Evolutionary conservation across 1,140 invertebrate species (phyloP), one percentile per base, ranked within the genome.

Genomic region (Cyclina sinensis): DNA sequence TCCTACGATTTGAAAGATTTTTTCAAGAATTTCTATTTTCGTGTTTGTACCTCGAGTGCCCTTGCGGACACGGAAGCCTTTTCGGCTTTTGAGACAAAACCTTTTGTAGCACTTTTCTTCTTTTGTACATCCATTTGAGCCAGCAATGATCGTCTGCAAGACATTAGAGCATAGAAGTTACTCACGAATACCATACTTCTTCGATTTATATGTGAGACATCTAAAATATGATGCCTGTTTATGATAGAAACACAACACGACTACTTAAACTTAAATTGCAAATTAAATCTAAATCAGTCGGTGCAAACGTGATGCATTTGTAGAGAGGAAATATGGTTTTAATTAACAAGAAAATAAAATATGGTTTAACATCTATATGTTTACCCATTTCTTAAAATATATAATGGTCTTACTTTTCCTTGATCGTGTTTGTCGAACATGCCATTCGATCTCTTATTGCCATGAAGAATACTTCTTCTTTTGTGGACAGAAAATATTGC

Each of bases 381-480:
- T n/a, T n/a, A n/a, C n/a, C n/a, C n/a, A n/a, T n/a, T n/a, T n/a
- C n/a, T n/a, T n/a, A n/a, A n/a, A n/a, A n/a, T n/a, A n/a, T n/a
- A n/a, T n/a, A n/a, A n/a, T n/a, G n/a, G n/a, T 37, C 94, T 90
- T 91, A 94, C 94, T 94, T 95, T 92, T 95, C 95, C 88, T 95
- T 94, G 81, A 95, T 94, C 37, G 94, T 93, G 89, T 95, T 93
- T 43, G 93, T 94, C 43, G 95, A 95, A 21, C 95, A 68, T 18
- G 94, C 91, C 94, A 95, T 94, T 81, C 94, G 91, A 86, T 95
- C 94, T 84, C 94, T 84, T 68, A 95, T 93, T 14, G 95, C 95
- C 93, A 94, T 95, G 90, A 95, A 95, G 89, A 95, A 95, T 14
- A 94, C 94, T 82, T 95, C 95, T 80, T 95, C 95, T 73, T 94